Base-by-base conservation (phyloP, 2,797 vertebrate genomes). In the Enteromius unitaeniatus region DNA sequence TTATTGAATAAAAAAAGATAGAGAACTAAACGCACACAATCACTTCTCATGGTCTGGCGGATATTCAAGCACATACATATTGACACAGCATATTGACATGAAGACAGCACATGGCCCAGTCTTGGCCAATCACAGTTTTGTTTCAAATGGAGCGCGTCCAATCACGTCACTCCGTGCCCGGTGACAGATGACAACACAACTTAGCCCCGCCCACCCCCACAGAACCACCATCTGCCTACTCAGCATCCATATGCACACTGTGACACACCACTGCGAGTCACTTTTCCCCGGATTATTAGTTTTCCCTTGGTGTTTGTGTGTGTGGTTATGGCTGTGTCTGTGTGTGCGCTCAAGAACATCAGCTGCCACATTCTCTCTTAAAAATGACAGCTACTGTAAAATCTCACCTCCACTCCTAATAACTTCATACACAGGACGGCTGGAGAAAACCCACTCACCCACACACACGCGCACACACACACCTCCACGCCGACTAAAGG, bases 181-280 rank as follows among this genome's bases (percentile, higher is more conserved):
- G 84, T 82, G 90, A 85, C 83, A 85, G 90, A 89, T 89, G 91
- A 92, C 89, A 87, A 81, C 90, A 88, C 86, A 90, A 91, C 89
- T 84, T 13, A 87, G 90, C 47, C 90, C 91, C 89, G 85, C 91
- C 90, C 88, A 90, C 89, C 77, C 90, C 90, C 85, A 89, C 88
- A 87, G 86, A 91, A 89, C 87, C 76, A 84, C 93, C 92, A 94
- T 93, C 93, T 94, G 92, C 87, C 88, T 88, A 85, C 86, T 72
- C 90, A 88, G 91, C 77, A 84, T 79, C 86, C 79, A 40, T 60
- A 87, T 86, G 45, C 84, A 51, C 82, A 47, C 84, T 64, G 76
- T 90, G 45, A 84, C 83, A 79, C 77, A 67, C 68, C 26, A 60
- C 64, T 40, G 40, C 23, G 26, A 74, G 47, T 83, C 67, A 85